Base-by-base conservation (phyloP, 2,888 invertebrate species). In the Pammene aurita region DNA sequence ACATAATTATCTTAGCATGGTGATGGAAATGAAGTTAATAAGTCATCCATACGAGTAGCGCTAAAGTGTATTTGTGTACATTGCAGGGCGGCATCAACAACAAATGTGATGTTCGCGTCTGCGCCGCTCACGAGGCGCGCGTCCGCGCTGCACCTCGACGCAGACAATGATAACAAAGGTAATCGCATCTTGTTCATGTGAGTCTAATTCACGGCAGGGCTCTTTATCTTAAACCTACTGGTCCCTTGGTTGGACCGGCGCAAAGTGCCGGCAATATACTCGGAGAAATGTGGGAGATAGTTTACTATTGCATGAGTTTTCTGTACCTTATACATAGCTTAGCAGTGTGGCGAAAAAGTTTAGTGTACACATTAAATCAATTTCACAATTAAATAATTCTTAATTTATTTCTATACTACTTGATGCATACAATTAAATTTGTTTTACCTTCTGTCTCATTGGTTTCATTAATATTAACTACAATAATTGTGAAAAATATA, bases 31-130 rank as follows among this genome's bases (percentile, higher is more conserved):
- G 7, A 50, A 13, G 4, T 6, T 11, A 63, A 54, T 6, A 0
- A n/a, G 4, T 46, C 4, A 34, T 50, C 26, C 9, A n/a, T 48
- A 62, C 52, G 7, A 10, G 9, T 57, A 18, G 1, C 0, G 11
- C 50, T 68, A 57, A 57, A 38, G n/a, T 56, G 6, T 44, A 7
- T 13, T 48, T 75, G 71, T 54, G 55, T 72, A 46, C 66, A 61
- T 88, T 90, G 54, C 89, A 95, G 97, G 88, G 97, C 97, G 78
- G 97, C 97, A 83, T 97, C 97, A 83, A 97, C 97, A 77, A 96
- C 96, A 82, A 97, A 97, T 93, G 97, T 97, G 90, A 96, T 96
- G 94, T 94, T 94, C 85, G 93, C 94, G 86, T 95, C 96, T 88
- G 94, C 94, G 90, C 94, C 95, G 86, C 94, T 97, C 81, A 96